Evolutionary conservation across 2,888 invertebrate genomes (phyloP).

Genomic region (Ornithoptera alexandrae): DNA sequence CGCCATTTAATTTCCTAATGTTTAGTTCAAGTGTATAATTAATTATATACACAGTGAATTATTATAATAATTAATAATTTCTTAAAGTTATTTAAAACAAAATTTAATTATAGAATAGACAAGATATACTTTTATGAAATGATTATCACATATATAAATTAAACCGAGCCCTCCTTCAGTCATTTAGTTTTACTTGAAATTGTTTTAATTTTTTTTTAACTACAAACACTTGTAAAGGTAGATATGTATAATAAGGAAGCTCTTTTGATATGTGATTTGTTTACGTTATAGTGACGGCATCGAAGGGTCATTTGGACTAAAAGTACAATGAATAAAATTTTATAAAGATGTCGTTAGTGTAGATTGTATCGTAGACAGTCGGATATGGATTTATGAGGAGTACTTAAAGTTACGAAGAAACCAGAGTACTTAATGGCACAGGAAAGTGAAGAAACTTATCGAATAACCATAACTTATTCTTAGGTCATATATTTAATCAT

Average conservation of each 20-base stretch:
- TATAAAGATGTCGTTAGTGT: background rate
- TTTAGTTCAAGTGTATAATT: too few species aligned
- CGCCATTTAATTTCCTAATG: too few species aligned
- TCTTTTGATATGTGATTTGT: slow-evolving; percentile 36
- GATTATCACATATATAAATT: too few species aligned
- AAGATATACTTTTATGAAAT: too few species aligned
- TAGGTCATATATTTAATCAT: too few species aligned
- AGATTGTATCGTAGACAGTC: background rate
- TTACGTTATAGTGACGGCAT: slow-evolving; percentile 3
- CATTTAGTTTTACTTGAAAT: background rate
- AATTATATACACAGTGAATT: too few species aligned
- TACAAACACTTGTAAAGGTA: too few species aligned
- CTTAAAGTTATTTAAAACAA: too few species aligned
- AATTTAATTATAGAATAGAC: too few species aligned
- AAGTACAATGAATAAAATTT: slow-evolving; percentile 25
- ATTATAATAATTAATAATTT: too few species aligned
- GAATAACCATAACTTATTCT: background rate
- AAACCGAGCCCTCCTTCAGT: background rate
- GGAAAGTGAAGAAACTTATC: slow-evolving; percentile 5
- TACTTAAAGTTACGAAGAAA: background rate
- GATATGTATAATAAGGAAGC: background rate
- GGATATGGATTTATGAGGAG: background rate
- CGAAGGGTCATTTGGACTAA: slow-evolving; percentile 9
- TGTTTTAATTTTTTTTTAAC: background rate
- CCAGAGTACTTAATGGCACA: background rate